phyloP scores from a whole-genome alignment of 1,140 invertebrate species.

The Euwallacea fornicatus region DNA sequence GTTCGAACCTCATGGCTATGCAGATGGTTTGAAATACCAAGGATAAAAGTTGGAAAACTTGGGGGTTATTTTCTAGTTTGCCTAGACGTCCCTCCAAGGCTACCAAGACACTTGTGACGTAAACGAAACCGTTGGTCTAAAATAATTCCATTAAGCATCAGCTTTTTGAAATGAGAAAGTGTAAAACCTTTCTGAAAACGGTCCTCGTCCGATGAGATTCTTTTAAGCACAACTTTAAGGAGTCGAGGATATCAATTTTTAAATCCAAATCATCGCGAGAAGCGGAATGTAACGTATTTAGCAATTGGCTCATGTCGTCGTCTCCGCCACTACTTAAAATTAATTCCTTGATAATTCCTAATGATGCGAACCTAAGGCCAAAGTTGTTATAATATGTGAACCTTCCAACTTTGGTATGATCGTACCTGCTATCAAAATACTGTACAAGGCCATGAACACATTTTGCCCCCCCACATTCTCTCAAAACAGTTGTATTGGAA shows the following conservation, averaged over 20 bases:
- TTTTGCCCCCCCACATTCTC: slow-evolving; percentile 88
- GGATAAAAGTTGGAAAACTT: slow-evolving; percentile 70
- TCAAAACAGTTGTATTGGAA: slow-evolving; percentile 89
- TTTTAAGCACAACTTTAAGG: slow-evolving; percentile 82
- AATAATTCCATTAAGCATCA: background rate
- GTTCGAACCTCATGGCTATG: slow-evolving; percentile 98
- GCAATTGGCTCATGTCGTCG: slow-evolving; percentile 90
- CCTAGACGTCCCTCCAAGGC: slow-evolving; percentile 85
- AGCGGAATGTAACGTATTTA: slow-evolving; percentile 89
- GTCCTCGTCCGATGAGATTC: slow-evolving; percentile 95
- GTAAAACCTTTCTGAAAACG: slow-evolving; percentile 88
- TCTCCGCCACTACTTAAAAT: slow-evolving; percentile 90
- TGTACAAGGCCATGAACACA: slow-evolving; percentile 89
- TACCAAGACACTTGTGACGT: slow-evolving; percentile 93
- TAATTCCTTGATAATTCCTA: slow-evolving; percentile 78
- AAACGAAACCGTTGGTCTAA: slow-evolving; percentile 89
- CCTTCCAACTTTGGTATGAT: slow-evolving; percentile 52
- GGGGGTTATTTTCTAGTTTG: slow-evolving; percentile 52
- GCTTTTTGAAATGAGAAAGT: background rate
- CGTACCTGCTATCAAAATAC: slow-evolving; percentile 78
- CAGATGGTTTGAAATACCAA: slow-evolving; percentile 94
- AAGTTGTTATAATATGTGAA: background rate
- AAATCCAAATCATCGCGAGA: slow-evolving; percentile 75
- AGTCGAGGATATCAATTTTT: slow-evolving; percentile 90
- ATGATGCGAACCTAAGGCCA: slow-evolving; percentile 22